These are phyloP conservation scores for Eulithis prunata DNA, from an alignment of 2,888 invertebrate species.

Conservation along the genomic window DNA sequence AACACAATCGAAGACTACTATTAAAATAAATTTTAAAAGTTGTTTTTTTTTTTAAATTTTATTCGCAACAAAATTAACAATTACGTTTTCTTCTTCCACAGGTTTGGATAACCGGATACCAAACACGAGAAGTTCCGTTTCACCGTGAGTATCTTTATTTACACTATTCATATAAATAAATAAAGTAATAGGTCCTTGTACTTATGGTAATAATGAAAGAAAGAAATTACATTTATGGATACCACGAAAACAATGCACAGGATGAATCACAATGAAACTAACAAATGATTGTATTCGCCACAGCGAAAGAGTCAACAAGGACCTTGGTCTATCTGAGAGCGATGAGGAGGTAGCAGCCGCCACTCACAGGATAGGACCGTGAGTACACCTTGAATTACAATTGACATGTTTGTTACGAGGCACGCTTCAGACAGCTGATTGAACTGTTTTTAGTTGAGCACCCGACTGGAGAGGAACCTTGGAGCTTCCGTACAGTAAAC, in stretches of 20 bases:
- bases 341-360: constrained; percentile 87
- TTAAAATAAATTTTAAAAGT: too few relatives aligned
- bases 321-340: constrained; percentile 91
- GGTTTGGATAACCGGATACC: constrained; percentile 80
- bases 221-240: too few relatives aligned
- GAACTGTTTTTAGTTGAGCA: background rate
- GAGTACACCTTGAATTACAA: constrained; percentile 49
- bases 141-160: constrained; percentile 68
- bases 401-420: constrained; percentile 1
- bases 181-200: too few relatives aligned
- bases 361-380: constrained; percentile 73
- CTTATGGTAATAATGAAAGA: too few relatives aligned
- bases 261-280: too few relatives aligned
- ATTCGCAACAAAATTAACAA: constrained; percentile 7
- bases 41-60: background rate
- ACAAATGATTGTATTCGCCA: constrained; percentile 35
- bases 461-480: background rate
- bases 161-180: too few relatives aligned
- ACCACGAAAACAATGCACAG: too few relatives aligned
- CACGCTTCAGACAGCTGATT: constrained; percentile 1
- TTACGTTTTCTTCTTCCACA: constrained; percentile 59
- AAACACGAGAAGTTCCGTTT: constrained; percentile 76
- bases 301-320: constrained; percentile 82
- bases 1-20: too few relatives aligned
- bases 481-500: background rate